Percentiles rank a stretch among this genome's conserved stretches.
Conservation (phyloP, 2,797 vertebrate genomes). For the Peromyscus melanophrys region DNA sequence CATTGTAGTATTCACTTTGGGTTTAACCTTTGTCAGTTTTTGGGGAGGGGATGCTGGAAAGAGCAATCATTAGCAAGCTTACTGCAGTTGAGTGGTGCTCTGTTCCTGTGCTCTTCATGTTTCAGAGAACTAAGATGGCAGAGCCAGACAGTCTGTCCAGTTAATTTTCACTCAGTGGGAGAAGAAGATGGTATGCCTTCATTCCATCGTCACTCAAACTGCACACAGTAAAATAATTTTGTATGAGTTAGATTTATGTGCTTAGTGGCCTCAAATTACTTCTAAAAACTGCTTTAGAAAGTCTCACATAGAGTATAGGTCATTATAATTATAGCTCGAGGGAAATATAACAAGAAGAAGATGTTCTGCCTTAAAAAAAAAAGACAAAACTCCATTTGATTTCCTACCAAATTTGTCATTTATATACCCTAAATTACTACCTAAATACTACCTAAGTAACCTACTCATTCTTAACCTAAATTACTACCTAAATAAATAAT, state of each 20-base stretch:
- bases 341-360: neutral
- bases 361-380: neutral
- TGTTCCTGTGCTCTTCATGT: neutral
- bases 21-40: neutral
- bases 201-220: neutral
- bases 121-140: neutral
- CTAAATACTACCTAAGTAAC: neutral
- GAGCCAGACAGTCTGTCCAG: neutral
- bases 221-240: neutral
- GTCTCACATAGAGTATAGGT: neutral
- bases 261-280: neutral
- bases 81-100: neutral
- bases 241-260: neutral
- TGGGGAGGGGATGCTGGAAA: neutral
- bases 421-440: neutral
- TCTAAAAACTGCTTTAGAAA: conserved; percentile 17
- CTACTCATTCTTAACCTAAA: no score
- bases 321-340: neutral
- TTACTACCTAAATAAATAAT: no score
- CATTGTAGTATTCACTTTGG: neutral
- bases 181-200: neutral
- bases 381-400: neutral
- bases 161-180: neutral
- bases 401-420: neutral
- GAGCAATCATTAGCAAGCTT: neutral